Base-by-base conservation (phyloP, 2,888 invertebrate species). In the Campopleginae sp. region DNA sequence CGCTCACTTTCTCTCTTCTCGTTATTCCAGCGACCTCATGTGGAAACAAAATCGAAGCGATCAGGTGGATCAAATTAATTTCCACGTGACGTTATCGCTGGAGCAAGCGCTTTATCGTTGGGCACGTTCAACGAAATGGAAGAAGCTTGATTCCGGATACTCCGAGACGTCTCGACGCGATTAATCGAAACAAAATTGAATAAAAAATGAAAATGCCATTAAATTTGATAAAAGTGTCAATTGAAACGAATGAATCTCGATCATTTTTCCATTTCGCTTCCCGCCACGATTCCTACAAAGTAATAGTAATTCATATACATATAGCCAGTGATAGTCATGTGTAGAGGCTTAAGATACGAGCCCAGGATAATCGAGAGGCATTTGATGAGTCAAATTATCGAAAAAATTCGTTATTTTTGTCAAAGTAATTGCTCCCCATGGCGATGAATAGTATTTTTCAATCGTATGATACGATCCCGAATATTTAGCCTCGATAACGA, bases 221-320 rank as follows among this genome's bases (percentile, higher is more conserved):
- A n/a, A n/a, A n/a, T 23, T 17, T 27, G 7, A 51, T 10, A 27
- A 5, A 72, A 58, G n/a, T 33, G 6, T 38, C 17, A 5, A 31
- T 58, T 14, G 51, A 65, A 54, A 76, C 42, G 14, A 66, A 38
- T 38, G 51, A 61, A 31, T 19, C 44, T 19, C 3, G 8, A 1
- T 27, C 0, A 3, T 54, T n/a, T 75, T 70, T 85, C 80, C 80
- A 76, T 80, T 77, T 85, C 82, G 71, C 68, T 38, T 10, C 12
- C 44, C 80, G 58, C 76, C n/a, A 31, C 76, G 65, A 71, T 63
- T 63, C 46, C 63, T 42, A 77, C 51, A 66, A 44, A 66, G 63
- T 63, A 80, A 81, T 79, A 65, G n/a, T 79, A 84, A 86, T 82
- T 76, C 66, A 80, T 54, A n/a, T 19, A 68, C 19, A 38, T 58